Conservation (phyloP, 2,888 invertebrate genomes). For the Cactoblastis cactorum region DNA sequence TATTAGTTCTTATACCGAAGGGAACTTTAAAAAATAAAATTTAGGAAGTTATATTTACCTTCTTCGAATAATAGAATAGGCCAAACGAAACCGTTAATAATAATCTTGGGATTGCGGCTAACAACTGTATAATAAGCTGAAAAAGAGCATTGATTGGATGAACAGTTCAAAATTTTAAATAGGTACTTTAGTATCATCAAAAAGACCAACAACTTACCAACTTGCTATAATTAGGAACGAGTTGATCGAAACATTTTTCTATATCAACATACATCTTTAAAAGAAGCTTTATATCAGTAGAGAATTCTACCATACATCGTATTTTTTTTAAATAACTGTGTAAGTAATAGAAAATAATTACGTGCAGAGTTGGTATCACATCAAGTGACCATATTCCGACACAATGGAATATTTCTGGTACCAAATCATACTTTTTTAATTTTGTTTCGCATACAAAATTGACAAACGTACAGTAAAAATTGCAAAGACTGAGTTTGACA, state of each 20-base stretch:
- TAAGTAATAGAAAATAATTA: background rate
- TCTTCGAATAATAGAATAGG: background rate
- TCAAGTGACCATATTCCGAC: background rate
- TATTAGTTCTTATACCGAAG: no score
- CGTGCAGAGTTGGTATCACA: background rate
- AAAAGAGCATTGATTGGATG: no score
- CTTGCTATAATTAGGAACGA: background rate
- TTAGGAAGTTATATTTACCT: background rate
- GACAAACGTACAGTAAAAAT: background rate
- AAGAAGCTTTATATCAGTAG: background rate
- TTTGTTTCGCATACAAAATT: background rate
- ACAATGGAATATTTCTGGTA: background rate
- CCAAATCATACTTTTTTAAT: background rate
- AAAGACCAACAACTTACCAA: constrained; percentile 2
- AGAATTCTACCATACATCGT: background rate
- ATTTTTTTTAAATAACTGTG: background rate
- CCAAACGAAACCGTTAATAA: background rate
- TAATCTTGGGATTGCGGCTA: background rate
- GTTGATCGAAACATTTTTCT: background rate
- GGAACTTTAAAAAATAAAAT: no score
- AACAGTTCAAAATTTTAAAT: no score
- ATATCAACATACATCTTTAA: background rate
- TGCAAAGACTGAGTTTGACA: background rate
- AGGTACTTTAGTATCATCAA: no score
- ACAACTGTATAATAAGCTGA: background rate